Evolutionary conservation across 2,797 vertebrate genomes (phyloP), one percentile per base, ranked within the genome.

Genomic region (Poecilia wingei): DNA sequence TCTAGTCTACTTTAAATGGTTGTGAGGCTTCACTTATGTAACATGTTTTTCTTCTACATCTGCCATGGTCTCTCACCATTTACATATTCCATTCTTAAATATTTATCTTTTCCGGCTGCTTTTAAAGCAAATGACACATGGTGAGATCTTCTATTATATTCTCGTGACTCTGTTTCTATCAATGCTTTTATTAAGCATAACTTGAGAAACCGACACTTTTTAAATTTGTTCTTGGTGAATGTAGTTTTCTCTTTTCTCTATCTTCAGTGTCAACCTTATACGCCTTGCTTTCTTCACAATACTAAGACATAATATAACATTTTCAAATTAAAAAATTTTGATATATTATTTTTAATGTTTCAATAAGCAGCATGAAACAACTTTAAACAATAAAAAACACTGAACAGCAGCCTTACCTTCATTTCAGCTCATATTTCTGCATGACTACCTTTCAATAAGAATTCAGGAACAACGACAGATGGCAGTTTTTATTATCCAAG

Each of bases 401-500:
- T 68, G 18, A 41, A 68, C 16, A 25, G 0, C 16, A 6, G 1
- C 28, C 9, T 73, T 51, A 53, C 16, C 4, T 22, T 86, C 66
- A 12, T 75, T 75, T 61, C 10, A 77, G 77, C 31, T 74, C 3
- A 3, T 41, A 31, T 79, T 57, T 86, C 47, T 43, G 28, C 74
- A 66, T 72, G 75, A 66, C 55, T 47, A 2, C 81, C 33, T 84
- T 68, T 53, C 25, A 71, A 13, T 69, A 43, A 14, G n/a, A 82
- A 77, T 49, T 75, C 64, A 80, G 81, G 73, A 87, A 87, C 18
- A 83, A 75, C 45, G 43, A 73, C 82, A 84, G 77, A 77, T 79
- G 78, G 79, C 28, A 6, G 12, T 73, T 85, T 82, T 79, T 83
- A 82, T 85, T 77, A 70, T 88, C 80, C 59, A 86, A 86, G 84